Evolutionary conservation across 92 coral and sea anemone genomes (phyloP).

Genomic region (Siderastrea radians): DNA sequence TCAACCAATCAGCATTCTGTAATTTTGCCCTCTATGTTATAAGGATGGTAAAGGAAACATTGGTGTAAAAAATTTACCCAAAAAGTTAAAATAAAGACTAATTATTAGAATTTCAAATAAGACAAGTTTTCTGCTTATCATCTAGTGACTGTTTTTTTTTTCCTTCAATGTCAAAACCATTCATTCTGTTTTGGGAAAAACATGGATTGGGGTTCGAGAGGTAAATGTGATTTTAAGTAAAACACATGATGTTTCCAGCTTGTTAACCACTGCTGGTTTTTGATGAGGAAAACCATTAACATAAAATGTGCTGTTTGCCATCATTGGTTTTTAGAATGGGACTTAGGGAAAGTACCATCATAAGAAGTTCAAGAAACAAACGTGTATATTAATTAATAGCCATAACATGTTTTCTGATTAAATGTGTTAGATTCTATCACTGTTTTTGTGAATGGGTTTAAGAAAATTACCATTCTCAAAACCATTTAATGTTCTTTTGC

Average conservation of each 20-base stretch:
- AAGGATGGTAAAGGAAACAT: no score
- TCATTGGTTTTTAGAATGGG: conserved; percentile 27
- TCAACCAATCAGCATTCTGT: no score
- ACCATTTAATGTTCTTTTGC: conserved; percentile 22
- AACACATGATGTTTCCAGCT: conserved; percentile 20
- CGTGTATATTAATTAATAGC: conserved; percentile 10
- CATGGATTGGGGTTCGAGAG: conserved; percentile 6
- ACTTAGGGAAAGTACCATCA: conserved; percentile 21
- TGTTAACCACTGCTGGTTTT: conserved; percentile 34
- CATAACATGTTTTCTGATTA: no score
- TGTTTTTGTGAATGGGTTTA: conserved; percentile 20
- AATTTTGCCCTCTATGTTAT: no score
- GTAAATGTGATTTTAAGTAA: conserved; percentile 6
- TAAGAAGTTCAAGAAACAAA: conserved; percentile 20
- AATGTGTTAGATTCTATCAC: conserved; percentile 3
- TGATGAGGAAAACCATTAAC: conserved; percentile 1
- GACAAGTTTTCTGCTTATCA: background rate
- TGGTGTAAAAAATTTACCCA: no score
- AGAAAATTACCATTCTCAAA: conserved; percentile 1
- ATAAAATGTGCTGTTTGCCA: background rate
- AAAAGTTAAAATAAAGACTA: no score
- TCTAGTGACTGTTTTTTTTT: background rate
- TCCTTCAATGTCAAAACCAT: conserved; percentile 3
- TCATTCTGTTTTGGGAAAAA: conserved; percentile 5
- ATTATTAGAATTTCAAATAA: no score